Base-by-base conservation (phyloP, 2,888 invertebrate species). In the Serripes groenlandicus region DNA sequence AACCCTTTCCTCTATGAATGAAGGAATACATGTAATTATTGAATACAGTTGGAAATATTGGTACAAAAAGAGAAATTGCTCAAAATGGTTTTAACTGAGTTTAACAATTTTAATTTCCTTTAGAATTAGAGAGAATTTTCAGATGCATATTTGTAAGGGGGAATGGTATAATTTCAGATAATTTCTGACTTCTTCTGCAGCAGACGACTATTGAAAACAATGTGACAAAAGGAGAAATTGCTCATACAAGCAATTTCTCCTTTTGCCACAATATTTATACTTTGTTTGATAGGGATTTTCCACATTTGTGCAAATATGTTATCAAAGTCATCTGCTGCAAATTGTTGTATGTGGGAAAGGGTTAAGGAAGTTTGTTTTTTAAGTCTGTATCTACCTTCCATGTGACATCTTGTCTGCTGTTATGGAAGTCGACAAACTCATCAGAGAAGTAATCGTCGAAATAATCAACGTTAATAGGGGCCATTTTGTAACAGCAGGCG, bases 401-500 rank as follows among this genome's bases (percentile, higher is more conserved):
- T 32, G 79, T 71, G 69, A 74, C 74, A 71, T 80, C 83, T 21
- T 68, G 42, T 9, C 79, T 58, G 54, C 56, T 70, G 66, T 83
- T 83, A 66, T 80, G 79, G 68, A 69, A 83, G 58, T 83, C 74
- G 15, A 83, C 83, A 71, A 80, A 80, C 3, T 75, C 80, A 30
- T 83, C 76, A 5, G 74, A 71, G 66, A 83, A 77, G 58, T 78
- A 79, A 34, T 83, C 69, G 60, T 83, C 74, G 28, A 68, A 75
- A 26, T 68, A 68, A n/a, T 76, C 69, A 42, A 23, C 58, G 7
- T 69, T 11, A 18, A 4, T 37, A 15, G 76, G 76, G 30, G 69
- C 37, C 35, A 56, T 37, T 69, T 78, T 74, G 72, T 76, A 72
- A 26, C 78, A 52, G 23, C 75, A 77, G 42, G 83, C 81, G 32